Conservation (phyloP, 2,888 invertebrate genomes). For the Clepsis dumicolana region DNA sequence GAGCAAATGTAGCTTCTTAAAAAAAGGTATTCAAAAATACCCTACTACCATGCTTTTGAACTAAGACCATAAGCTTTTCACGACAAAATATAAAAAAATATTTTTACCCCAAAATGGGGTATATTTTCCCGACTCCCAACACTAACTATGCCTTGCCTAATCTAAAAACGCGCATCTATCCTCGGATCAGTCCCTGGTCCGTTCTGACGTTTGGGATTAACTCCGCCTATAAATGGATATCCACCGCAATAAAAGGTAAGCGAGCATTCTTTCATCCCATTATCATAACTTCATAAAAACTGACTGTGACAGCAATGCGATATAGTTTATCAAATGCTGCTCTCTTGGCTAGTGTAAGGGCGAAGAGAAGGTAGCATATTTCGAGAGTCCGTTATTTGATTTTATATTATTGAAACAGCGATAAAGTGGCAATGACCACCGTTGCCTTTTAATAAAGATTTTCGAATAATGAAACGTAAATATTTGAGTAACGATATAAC, state of each 20-base stretch:
- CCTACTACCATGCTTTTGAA: too few species aligned
- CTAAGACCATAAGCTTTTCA: not conserved
- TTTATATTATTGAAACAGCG: too few species aligned
- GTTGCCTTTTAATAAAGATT: too few species aligned
- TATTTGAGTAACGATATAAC: too few species aligned
- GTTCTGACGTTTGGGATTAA: conserved; percentile 60
- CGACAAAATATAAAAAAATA: not conserved
- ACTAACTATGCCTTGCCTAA: conserved; percentile 47
- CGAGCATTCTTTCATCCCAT: conserved; percentile 42
- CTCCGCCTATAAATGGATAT: conserved; percentile 63
- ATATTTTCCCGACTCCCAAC: conserved; percentile 48
- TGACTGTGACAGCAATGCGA: conserved; percentile 25
- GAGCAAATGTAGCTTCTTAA: too few species aligned
- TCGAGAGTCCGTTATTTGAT: too few species aligned
- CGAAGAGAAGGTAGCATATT: not conserved
- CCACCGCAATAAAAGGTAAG: conserved; percentile 47
- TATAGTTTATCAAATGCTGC: conserved; percentile 33
- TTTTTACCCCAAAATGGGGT: too few species aligned
- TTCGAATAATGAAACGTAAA: too few species aligned
- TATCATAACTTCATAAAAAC: conserved; percentile 42
- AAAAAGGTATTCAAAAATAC: too few species aligned
- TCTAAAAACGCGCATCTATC: conserved; percentile 60
- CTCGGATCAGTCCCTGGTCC: conserved; percentile 56
- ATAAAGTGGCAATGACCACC: too few species aligned
- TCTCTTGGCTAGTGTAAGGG: conserved; percentile 7